These are phyloP conservation scores for Caenorhabditis remanei DNA, from an alignment of 1,140 invertebrate species.

Conservation along the genomic window DNA sequence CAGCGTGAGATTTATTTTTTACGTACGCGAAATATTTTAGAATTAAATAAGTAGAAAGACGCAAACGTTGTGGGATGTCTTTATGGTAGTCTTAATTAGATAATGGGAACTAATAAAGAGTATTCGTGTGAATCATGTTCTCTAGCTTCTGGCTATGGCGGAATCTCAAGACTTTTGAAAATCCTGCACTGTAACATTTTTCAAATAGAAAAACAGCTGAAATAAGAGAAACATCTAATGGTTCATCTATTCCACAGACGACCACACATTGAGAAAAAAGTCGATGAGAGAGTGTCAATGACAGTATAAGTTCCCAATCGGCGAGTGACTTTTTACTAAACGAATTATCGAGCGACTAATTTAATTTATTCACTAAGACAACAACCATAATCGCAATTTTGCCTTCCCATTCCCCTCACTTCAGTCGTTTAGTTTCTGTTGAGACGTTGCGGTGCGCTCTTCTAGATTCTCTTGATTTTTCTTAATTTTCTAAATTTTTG, in stretches of 20 bases:
- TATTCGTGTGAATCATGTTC: too few species aligned
- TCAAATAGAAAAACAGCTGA: too few species aligned
- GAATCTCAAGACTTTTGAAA: too few species aligned
- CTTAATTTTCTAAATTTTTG: neutral
- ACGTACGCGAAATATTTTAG: too few species aligned
- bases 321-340: conserved; percentile 50
- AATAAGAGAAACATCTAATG: too few species aligned
- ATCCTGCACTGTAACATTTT: too few species aligned
- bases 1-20: too few species aligned
- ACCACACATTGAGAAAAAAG: neutral
- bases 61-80: too few species aligned
- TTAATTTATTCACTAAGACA: conserved; percentile 57
- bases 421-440: conserved; percentile 35
- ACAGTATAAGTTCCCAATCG: conserved; percentile 38
- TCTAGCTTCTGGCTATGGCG: too few species aligned
- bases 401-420: conserved; percentile 26
- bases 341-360: conserved; percentile 55
- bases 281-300: conserved; percentile 34
- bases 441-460: conserved; percentile 13
- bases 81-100: too few species aligned
- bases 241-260: neutral
- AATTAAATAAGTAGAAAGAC: too few species aligned
- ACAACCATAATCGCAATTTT: conserved; percentile 54
- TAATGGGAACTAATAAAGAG: too few species aligned
- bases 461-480: neutral